These are phyloP conservation scores for Xiphorhynchus elegans DNA, from an alignment of 2,113 vertebrate species.

Conservation along the genomic window DNA sequence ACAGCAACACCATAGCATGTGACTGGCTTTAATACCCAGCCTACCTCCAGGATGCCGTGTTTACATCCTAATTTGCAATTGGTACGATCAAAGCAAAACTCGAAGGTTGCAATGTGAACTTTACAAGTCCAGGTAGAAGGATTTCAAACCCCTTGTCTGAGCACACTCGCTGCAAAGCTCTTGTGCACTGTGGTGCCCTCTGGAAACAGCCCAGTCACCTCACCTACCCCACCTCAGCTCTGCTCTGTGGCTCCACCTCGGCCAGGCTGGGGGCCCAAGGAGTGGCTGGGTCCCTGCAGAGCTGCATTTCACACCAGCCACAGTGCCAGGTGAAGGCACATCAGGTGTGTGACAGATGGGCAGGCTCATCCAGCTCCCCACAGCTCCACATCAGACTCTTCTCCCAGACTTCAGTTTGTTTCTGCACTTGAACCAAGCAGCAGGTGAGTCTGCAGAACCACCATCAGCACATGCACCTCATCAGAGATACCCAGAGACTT, in stretches of 20 bases:
- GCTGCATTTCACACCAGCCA: neutral
- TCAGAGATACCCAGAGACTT: neutral
- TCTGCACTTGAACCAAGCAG: neutral
- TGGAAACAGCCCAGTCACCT: neutral
- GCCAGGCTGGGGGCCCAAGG: accelerated
- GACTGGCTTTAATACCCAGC: neutral
- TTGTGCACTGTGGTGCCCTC: neutral
- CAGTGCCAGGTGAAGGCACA: neutral
- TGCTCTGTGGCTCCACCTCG: accelerated
- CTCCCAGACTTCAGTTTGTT: neutral
- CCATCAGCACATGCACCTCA: neutral
- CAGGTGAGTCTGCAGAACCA: neutral
- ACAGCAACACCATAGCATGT: neutral
- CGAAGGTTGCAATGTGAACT: neutral
- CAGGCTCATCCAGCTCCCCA: neutral
- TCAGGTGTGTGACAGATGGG: accelerated
- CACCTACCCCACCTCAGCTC: neutral
- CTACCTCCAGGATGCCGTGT: neutral
- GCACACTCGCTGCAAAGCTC: neutral
- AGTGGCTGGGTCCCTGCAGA: neutral
- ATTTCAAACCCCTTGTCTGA: neutral
- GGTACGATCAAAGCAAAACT: neutral
- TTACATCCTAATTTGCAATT: neutral
- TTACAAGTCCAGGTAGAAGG: neutral
- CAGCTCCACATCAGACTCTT: neutral